Evolutionary conservation across 2,113 vertebrate species (phyloP), one percentile per base, ranked within the genome.

Genomic region (Numenius arquata): DNA sequence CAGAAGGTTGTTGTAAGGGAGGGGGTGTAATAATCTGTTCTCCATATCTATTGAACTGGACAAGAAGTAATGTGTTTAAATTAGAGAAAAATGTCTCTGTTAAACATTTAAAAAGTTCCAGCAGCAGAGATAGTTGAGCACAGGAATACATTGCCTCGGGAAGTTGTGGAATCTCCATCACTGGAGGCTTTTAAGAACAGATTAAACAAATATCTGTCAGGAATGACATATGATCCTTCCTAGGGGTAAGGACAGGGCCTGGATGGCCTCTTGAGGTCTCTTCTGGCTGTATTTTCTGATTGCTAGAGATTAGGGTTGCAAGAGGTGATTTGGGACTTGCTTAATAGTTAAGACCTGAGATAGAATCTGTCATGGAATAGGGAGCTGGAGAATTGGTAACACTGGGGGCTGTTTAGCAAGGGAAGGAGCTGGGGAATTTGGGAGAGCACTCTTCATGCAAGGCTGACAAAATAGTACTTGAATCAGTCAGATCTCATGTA

Each of bases 181-280:
- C 40, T 52, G 87, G 15, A 86, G 96, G 62, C 82, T 88, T 84
- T 68, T 30, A 91, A 56, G 90, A 90, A 0, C 66, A 95, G 74
- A 88, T 92, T 75, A 75, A 95, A 92, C 90, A 96, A 95, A 82
- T 78, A 62, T 0, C 82, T 95, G 94, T 90, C 74, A 92, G 82
- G 8, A 92, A 26, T 92, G 91, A 95, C 73, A 71, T 67, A 95
- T 15, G 85, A 8, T 21, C 90, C 81, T 58, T 87, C 65, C 73
- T 58, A 52, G 73, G 85, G 88, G n/a, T 15, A 45, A 32, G 87
- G 48, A 72, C 6, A 55, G 90, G 58, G 73, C 81, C 3, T 19
- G 45, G 43, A 3, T 34, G 73, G 88, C 53, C 94, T 70, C 88
- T 4, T 26, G 45, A 48, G 93, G 47, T 71, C 68, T 59, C 34